phyloP scores from a whole-genome alignment of 2,113 vertebrate species.

The Hyperopisus bebe region DNA sequence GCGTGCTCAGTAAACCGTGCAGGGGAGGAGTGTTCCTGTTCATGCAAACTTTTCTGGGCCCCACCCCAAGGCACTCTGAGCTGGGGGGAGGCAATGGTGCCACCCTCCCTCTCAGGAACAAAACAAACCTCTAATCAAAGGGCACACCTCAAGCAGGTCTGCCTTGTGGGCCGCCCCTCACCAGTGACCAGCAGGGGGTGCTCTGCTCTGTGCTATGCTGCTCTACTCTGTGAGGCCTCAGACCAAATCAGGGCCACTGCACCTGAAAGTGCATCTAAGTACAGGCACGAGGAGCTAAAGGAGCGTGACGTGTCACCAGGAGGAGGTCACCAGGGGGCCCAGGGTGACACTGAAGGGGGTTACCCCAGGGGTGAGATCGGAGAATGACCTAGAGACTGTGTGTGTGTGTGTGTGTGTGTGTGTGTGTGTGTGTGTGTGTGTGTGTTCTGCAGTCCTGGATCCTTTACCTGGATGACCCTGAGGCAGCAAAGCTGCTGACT shows the following conservation, averaged over 20 bases:
- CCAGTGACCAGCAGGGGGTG: neutral
- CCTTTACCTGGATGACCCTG: neutral
- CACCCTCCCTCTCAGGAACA: neutral
- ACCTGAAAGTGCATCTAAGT: neutral
- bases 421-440: neutral
- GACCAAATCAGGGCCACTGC: neutral
- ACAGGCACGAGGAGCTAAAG: neutral
- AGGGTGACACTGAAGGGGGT: neutral
- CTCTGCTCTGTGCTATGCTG: neutral
- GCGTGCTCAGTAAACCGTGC: neutral
- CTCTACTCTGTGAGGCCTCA: neutral
- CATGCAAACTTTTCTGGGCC: neutral
- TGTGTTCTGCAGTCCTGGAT: neutral
- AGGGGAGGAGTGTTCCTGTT: neutral
- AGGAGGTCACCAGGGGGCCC: neutral
- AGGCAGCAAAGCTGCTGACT: slow-evolving; percentile 53
- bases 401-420: neutral
- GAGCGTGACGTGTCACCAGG: neutral
- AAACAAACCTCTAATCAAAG: neutral
- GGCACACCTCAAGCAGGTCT: neutral
- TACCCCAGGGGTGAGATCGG: neutral
- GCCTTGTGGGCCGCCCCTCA: no score
- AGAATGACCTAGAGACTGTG: neutral
- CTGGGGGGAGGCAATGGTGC: neutral
- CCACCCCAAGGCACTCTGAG: neutral